Evolutionary conservation across 1,140 invertebrate species (phyloP).

Genomic region (Listronotus bonariensis): DNA sequence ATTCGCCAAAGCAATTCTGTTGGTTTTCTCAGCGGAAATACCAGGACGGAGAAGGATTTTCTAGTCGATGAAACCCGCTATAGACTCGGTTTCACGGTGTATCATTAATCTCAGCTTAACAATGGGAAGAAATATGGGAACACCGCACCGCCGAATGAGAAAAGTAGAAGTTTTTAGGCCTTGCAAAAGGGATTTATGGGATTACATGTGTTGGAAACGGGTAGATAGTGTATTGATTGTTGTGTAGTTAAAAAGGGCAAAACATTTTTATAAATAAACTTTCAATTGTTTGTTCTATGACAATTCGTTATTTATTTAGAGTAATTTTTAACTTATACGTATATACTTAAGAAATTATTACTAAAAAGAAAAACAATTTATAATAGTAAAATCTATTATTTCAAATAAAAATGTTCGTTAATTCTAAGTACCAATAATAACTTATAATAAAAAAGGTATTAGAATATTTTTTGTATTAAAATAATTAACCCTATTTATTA

Average conservation of each 20-base stretch:
- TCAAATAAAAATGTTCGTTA: too few relatives aligned
- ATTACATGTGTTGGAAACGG: conserved; percentile 8
- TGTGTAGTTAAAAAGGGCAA: conserved; percentile 1
- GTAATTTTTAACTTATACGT: too few relatives aligned
- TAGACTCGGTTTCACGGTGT: conserved; percentile 27
- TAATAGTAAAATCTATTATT: too few relatives aligned
- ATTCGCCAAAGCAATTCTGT: conserved; percentile 30
- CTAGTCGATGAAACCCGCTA: conserved; percentile 30
- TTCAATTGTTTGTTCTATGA: too few relatives aligned
- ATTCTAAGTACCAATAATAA: too few relatives aligned
- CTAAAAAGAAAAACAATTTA: too few relatives aligned
- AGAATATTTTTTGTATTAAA: too few relatives aligned
- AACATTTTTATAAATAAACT: too few relatives aligned
- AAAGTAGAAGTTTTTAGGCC: conserved; percentile 29
- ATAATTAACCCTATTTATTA: too few relatives aligned
- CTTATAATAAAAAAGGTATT: too few relatives aligned
- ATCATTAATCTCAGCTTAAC: conserved; percentile 35
- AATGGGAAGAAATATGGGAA: conserved; percentile 33
- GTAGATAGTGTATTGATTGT: not conserved
- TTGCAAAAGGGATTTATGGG: conserved; percentile 15
- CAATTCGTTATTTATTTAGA: too few relatives aligned
- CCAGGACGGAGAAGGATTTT: conserved; percentile 26
- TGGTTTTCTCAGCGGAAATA: conserved; percentile 28
- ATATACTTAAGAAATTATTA: too few relatives aligned
- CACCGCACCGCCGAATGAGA: conserved; percentile 14